Evolutionary conservation across 2,797 vertebrate genomes (phyloP).

Genomic region (Enteromius argenteus): DNA sequence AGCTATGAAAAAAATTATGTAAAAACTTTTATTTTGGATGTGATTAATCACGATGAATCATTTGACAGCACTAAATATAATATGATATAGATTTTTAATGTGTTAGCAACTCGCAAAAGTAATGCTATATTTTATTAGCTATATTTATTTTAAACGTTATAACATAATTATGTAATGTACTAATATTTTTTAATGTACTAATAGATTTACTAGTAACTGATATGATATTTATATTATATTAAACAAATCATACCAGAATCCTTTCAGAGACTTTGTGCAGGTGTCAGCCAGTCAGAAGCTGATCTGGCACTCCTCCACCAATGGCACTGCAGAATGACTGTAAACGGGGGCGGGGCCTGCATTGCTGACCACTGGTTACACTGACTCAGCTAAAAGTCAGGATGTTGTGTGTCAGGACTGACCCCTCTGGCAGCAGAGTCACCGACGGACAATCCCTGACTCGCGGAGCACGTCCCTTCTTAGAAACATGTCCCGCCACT

Average conservation of each 20-base stretch:
- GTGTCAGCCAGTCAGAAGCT: background rate
- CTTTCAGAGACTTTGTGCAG: background rate
- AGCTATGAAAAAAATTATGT: too few species aligned
- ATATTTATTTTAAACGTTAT: background rate
- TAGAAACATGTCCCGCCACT: slow-evolving; percentile 16
- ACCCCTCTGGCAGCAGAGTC: slow-evolving; percentile 13
- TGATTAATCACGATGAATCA: too few species aligned
- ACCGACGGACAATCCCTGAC: slow-evolving; percentile 4
- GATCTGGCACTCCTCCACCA: background rate
- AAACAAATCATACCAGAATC: background rate
- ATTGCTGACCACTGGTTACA: slow-evolving; percentile 7
- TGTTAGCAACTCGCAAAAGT: too few species aligned
- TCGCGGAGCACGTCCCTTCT: background rate
- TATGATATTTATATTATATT: background rate
- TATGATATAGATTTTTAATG: too few species aligned
- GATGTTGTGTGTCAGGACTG: slow-evolving; percentile 16
- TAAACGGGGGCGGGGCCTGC: slow-evolving; percentile 1
- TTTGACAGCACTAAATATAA: too few species aligned
- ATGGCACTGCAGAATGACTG: background rate
- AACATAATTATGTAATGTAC: too few species aligned
- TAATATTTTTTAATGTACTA: background rate
- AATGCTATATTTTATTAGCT: too few species aligned
- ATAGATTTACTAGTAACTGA: background rate
- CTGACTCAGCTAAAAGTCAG: slow-evolving; percentile 52
- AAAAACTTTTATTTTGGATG: too few species aligned